Evolutionary conservation across 2,113 vertebrate species (phyloP), one percentile per base, ranked within the genome.

Genomic region (Sylvietta virens): DNA sequence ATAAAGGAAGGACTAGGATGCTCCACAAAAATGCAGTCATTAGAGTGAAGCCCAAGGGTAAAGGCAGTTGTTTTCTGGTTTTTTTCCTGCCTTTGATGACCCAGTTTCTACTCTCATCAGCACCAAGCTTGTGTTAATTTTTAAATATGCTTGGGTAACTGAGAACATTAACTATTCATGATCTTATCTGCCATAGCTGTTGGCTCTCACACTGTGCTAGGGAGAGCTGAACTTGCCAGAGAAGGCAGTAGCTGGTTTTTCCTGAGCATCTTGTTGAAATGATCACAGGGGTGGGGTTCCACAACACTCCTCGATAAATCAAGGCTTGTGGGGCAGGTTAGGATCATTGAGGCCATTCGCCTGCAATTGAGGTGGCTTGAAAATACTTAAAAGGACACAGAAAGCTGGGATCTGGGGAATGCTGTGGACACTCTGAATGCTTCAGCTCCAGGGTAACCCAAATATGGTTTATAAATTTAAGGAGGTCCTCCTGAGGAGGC

Each of bases 101-200:
- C 82, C 86, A 94, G 90, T 83, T 97, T 91, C 94, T 72, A 50
- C 84, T 94, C 81, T 95, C 92, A 71, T 79, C 95, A 57, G 81
- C 81, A 50, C 81, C 66, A 62, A 85, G 85, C 70, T 94, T 83
- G 86, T 66, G 70, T 97, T 95, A 95, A 97, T 93, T 97, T 97
- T 96, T 92, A 96, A 95, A 94, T 86, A 81, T 69, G 89, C 92
- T 48, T 94, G 94, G 95, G 78, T 96, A 97, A 97, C 66, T 88
- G 95, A 86, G 92, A 79, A 31, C 88, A 83, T 94, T 82, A 97
- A 97, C 74, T 88, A 97, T 73, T 93, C 81, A 96, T 67, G 54
- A 86, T 94, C 78, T 95, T 81, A 57, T 77, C 85, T 91, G 84
- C 70, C 54, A 50, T 61, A 92, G 67, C 80, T 89, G 62, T 16